Base-by-base conservation (phyloP, 2,797 vertebrate genomes). In the Novumbra hubbsi region DNA sequence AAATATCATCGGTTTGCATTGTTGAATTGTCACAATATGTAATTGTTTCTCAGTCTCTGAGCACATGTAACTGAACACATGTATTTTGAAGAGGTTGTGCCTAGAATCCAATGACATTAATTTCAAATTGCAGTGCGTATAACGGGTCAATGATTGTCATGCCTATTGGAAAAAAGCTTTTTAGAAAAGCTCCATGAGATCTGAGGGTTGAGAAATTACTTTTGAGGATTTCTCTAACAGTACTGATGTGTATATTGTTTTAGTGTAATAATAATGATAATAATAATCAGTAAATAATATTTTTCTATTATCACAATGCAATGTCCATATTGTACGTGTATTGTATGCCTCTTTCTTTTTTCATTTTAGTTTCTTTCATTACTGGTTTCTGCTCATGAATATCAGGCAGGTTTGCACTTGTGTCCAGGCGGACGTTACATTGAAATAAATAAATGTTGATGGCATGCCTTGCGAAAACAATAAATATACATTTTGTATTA, bases 371-470 rank as follows among this genome's bases (percentile, higher is more conserved):
- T 38, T n/a, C 15, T 78, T 68, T 41, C 68, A 74, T 74, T 80
- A 66, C 80, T 86, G 62, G 65, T 76, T 72, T 84, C 48, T 87
- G 79, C 85, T 87, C 76, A 62, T 82, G 83, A 85, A 88, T 87
- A 88, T 89, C 82, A 87, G 85, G 86, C 88, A 88, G 76, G 83
- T 92, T 93, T 93, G 93, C 92, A 94, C 92, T 93, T 91, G 85
- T 73, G 80, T 91, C 88, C 89, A 70, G 38, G 62, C 78, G 91
- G 89, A 91, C 87, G 17, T 78, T 55, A 76, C 82, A 76, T 89
- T 78, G 48, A 88, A 86, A 85, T 86, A 17, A 90, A 89, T 86
- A 84, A 84, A 88, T 92, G 77, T 85, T 88, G 75, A 86, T 89
- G 84, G 86, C 88, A 86, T 91, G 88, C 74, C 81, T 92, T 89